Percentiles rank a stretch among this genome's conserved stretches.
These are phyloP conservation scores for Synergus gifuensis DNA, from an alignment of 2,888 invertebrate genomes.

Conservation along the genomic window DNA sequence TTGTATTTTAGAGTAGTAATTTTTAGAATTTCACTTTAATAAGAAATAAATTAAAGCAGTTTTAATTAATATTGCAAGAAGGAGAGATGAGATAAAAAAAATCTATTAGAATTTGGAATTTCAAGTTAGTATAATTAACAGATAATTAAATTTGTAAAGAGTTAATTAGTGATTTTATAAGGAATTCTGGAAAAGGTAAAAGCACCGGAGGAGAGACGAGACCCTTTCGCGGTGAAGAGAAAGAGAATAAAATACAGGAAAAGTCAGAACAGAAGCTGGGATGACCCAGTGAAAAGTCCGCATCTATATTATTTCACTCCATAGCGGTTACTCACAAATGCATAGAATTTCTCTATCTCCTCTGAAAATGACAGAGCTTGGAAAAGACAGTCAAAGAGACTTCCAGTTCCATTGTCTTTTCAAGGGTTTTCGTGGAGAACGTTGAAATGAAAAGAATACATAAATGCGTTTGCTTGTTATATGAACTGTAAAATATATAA, in stretches of 20 bases:
- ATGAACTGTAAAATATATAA: not conserved
- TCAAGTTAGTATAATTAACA: not conserved
- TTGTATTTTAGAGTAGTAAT: no score
- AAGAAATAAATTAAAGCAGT: no score
- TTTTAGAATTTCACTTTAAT: no score
- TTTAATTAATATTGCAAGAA: no score
- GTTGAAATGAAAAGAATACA: not conserved
- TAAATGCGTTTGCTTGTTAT: not conserved
- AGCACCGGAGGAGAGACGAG: not conserved
- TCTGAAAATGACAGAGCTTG: not conserved
- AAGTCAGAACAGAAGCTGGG: not conserved
- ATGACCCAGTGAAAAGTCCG: constrained; percentile 3
- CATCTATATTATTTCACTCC: constrained; percentile 8
- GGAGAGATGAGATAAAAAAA: no score
- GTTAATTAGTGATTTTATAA: not conserved
- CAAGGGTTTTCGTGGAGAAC: not conserved
- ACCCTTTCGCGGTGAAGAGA: not conserved
- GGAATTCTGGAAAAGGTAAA: not conserved
- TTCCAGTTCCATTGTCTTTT: constrained; percentile 1
- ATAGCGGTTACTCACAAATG: constrained; percentile 3
- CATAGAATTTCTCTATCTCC: constrained; percentile 20
- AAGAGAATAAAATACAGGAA: not conserved
- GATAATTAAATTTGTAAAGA: not conserved
- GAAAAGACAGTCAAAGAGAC: not conserved
- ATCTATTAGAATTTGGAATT: not conserved